A percentile compares a stretch with the other conserved stretches of the same genome.
Evolutionary conservation across 2,113 vertebrate genomes (phyloP).

Genomic region (Oncorhynchus gorbuscha): DNA sequence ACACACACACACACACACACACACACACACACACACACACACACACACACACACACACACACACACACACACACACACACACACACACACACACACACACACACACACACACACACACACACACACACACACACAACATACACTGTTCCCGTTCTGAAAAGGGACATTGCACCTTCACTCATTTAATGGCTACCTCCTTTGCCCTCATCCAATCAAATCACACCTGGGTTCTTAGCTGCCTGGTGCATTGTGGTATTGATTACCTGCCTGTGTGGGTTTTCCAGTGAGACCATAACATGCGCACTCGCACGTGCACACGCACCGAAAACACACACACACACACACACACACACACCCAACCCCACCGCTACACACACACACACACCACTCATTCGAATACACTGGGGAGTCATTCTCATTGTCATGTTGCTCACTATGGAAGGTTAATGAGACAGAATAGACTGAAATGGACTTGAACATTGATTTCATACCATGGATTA

Average conservation of each 20-base stretch:
- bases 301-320: not conserved
- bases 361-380: not conserved
- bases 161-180: not conserved
- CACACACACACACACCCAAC: not conserved
- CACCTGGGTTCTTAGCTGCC: not conserved
- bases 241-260: not conserved
- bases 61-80: not conserved
- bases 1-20: no score
- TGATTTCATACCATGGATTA: slow-evolving; percentile 46
- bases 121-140: not conserved
- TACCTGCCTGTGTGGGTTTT: not conserved
- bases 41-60: not conserved
- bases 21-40: no score
- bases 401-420: not conserved
- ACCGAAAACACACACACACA: not conserved
- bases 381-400: not conserved
- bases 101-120: not conserved
- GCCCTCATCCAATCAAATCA: not conserved
- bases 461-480: slow-evolving; percentile 33
- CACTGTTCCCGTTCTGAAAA: no score
- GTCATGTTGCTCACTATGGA: not conserved
- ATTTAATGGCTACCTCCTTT: slow-evolving; percentile 10
- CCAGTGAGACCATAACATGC: not conserved
- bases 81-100: not conserved
- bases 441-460: slow-evolving; percentile 37